Evolutionary conservation across 2,888 invertebrate genomes (phyloP).

Genomic region (Hetaerina titia): DNA sequence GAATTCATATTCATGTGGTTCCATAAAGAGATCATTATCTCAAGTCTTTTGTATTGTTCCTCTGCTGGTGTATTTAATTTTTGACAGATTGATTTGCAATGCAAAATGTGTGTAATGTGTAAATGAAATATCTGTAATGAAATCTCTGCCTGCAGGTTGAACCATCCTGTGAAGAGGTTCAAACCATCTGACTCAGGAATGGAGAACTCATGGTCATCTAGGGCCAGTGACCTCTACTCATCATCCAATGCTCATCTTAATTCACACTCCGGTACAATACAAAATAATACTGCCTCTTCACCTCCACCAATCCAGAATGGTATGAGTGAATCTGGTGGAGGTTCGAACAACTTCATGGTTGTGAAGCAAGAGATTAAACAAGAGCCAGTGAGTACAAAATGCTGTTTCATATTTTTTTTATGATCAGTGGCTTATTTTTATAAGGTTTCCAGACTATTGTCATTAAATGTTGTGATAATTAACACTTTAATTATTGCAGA

Average conservation of each 20-base stretch:
- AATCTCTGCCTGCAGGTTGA: conserved; percentile 81
- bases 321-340: conserved; percentile 70
- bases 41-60: too few species aligned
- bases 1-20: too few species aligned
- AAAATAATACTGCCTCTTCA: conserved; percentile 69
- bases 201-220: conserved; percentile 64
- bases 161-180: conserved; percentile 94
- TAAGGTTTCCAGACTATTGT: background rate
- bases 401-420: conserved; percentile 71
- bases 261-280: conserved; percentile 51
- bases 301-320: conserved; percentile 73
- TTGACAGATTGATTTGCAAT: too few species aligned
- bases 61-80: too few species aligned
- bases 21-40: too few species aligned
- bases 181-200: conserved; percentile 78
- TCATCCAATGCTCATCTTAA: conserved; percentile 55
- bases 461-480: background rate
- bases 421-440: conserved; percentile 67
- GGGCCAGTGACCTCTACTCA: conserved; percentile 75
- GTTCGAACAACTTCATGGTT: conserved; percentile 75
- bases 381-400: conserved; percentile 79
- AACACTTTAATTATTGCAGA: conserved; percentile 72
- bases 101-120: background rate
- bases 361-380: conserved; percentile 83
- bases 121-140: background rate